Evolutionary conservation across 2,113 vertebrate species (phyloP).

Genomic region (Brienomyrus longianalis): DNA sequence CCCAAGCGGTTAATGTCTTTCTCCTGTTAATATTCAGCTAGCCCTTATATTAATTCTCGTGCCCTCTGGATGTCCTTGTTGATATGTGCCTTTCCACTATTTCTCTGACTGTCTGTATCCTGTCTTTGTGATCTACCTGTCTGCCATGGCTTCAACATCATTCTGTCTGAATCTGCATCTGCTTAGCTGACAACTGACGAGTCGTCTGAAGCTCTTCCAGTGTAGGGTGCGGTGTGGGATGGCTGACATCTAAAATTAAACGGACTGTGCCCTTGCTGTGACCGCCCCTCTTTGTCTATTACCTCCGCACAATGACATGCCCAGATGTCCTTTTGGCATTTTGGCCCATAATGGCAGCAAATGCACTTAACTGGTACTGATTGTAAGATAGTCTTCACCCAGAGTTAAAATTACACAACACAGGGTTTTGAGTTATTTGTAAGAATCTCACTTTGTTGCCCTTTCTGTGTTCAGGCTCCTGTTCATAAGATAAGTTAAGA

Average conservation of each 20-base stretch:
- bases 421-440: not conserved
- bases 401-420: not conserved
- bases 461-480: not conserved
- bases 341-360: conserved; percentile 29
- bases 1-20: not conserved
- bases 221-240: conserved; percentile 25
- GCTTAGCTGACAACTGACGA: conserved; percentile 26
- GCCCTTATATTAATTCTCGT: not conserved
- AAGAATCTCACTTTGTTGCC: not conserved
- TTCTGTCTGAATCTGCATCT: conserved; percentile 3
- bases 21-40: not conserved
- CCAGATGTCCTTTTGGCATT: conserved; percentile 47
- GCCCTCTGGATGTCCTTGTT: not conserved
- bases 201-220: conserved; percentile 27
- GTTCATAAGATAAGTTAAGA: not conserved
- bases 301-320: conserved; percentile 42
- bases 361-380: conserved; percentile 14
- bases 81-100: not conserved
- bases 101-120: not conserved
- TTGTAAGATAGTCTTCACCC: not conserved
- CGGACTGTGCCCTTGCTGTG: conserved; percentile 50
- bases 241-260: conserved; percentile 55
- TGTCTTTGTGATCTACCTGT: not conserved
- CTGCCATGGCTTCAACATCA: not conserved
- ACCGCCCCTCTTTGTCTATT: conserved; percentile 47